These are phyloP conservation scores for Tribolium castaneum DNA, from an alignment of 1,140 invertebrate species.

Conservation along the genomic window DNA sequence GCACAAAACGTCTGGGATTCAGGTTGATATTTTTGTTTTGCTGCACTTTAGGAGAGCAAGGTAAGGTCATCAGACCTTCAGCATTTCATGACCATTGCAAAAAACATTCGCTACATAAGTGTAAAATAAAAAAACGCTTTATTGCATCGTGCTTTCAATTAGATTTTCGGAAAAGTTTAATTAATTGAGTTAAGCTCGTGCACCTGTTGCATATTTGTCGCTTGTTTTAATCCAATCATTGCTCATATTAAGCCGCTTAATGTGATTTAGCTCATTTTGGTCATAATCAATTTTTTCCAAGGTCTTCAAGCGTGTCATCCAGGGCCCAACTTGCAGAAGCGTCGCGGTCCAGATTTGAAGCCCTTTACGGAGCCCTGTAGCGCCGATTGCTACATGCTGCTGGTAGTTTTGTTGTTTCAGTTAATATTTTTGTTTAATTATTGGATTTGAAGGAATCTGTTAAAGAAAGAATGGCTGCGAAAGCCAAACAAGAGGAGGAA, in stretches of 20 bases:
- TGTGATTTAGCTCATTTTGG: background rate
- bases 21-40: slow-evolving; percentile 53
- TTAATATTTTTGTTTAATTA: background rate
- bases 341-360: slow-evolving; percentile 91
- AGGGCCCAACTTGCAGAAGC: slow-evolving; percentile 87
- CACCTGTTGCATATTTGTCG: background rate
- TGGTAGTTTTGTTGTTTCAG: slow-evolving; percentile 70
- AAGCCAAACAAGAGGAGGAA: slow-evolving; percentile 64
- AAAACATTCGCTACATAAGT: background rate
- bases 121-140: background rate
- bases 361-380: slow-evolving; percentile 89
- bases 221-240: background rate
- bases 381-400: slow-evolving; percentile 87
- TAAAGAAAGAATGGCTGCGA: slow-evolving; percentile 76
- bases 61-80: slow-evolving; percentile 53
- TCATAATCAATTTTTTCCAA: slow-evolving; percentile 49
- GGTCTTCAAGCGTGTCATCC: slow-evolving; percentile 90
- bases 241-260: background rate
- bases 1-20: slow-evolving; percentile 41
- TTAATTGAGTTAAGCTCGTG: background rate
- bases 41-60: slow-evolving; percentile 54
- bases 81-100: background rate
- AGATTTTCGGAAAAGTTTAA: no score
- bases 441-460: slow-evolving; percentile 76
- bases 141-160: no score